These are phyloP conservation scores for Sceloporus tristichus DNA, from an alignment of 2,113 vertebrate genomes.

Conservation along the genomic window DNA sequence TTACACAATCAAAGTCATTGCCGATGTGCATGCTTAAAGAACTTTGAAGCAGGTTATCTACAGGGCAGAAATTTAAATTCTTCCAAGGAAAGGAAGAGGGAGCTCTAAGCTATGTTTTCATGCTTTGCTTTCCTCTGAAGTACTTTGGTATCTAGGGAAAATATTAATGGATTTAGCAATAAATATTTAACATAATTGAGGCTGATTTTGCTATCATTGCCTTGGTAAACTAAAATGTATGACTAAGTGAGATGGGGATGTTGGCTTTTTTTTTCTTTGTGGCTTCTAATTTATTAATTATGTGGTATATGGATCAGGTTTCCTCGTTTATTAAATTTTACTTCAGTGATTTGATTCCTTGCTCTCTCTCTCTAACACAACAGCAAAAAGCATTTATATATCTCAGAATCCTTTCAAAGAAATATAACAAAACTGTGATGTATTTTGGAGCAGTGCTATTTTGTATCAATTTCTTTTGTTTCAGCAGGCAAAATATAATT, in stretches of 20 bases:
- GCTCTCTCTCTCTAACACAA: constrained; percentile 15
- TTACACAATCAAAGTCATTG: not conserved
- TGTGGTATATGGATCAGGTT: constrained; percentile 51
- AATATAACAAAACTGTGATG: constrained; percentile 21
- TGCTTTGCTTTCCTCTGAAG: constrained; percentile 1
- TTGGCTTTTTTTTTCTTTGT: constrained; percentile 41
- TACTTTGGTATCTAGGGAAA: constrained; percentile 42
- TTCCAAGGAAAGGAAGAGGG: constrained; percentile 75
- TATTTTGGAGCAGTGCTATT: not conserved
- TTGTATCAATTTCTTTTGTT: constrained; percentile 32
- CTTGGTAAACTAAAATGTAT: constrained; percentile 47
- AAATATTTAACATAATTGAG: constrained; percentile 56
- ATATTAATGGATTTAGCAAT: constrained; percentile 59
- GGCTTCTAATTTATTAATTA: constrained; percentile 62
- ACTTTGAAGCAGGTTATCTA: not conserved
- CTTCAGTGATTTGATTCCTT: constrained; percentile 45
- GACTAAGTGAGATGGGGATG: constrained; percentile 49
- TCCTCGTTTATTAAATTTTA: constrained; percentile 37
- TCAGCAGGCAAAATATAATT: not conserved
- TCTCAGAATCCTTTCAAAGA: constrained; percentile 25
- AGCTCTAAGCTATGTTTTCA: constrained; percentile 67
- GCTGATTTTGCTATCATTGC: constrained; percentile 42
- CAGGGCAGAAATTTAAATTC: constrained; percentile 44
- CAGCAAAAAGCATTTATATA: constrained; percentile 15
- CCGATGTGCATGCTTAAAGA: not conserved